Percentiles rank a stretch among this genome's conserved stretches.
These are phyloP conservation scores for Porites cylindrica DNA, from an alignment of 92 coral and sea anemone species.

Conservation along the genomic window DNA sequence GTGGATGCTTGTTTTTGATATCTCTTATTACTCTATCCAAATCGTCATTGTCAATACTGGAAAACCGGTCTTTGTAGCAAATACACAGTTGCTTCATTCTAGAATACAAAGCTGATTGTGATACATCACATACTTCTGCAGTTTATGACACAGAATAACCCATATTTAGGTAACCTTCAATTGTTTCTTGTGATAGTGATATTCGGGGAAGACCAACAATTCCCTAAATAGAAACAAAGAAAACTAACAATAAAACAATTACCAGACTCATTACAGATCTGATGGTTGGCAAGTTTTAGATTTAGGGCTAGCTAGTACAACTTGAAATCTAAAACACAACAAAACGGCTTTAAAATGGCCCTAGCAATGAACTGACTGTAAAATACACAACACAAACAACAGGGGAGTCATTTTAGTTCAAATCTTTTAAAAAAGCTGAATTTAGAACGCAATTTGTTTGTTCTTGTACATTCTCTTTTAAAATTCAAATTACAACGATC, in stretches of 20 bases:
- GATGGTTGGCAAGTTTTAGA: too few species aligned
- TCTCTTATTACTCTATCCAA: constrained; percentile 41
- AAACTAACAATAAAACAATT: not conserved
- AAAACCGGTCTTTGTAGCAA: constrained; percentile 39
- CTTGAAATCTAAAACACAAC: too few species aligned
- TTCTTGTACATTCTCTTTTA: too few species aligned
- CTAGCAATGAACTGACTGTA: too few species aligned
- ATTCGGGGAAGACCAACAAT: constrained; percentile 52
- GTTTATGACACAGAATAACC: constrained; percentile 52
- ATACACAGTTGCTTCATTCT: constrained; percentile 47
- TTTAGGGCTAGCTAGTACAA: too few species aligned
- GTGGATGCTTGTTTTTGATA: constrained; percentile 53
- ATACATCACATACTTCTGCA: constrained; percentile 57
- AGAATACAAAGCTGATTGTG: constrained; percentile 41
- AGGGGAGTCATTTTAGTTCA: too few species aligned
- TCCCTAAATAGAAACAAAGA: constrained; percentile 8
- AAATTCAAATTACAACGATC: too few species aligned
- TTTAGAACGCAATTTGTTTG: too few species aligned
- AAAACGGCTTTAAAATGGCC: too few species aligned
- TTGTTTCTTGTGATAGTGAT: constrained; percentile 42
- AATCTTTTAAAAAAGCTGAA: too few species aligned
- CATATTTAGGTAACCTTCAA: constrained; percentile 35
- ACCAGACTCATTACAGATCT: too few species aligned
- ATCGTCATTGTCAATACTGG: constrained; percentile 42
- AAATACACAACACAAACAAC: too few species aligned